Percentiles rank a stretch among this genome's conserved stretches.
Evolutionary conservation across 2,113 vertebrate genomes (phyloP).

Genomic region (Baryphthengus martii): DNA sequence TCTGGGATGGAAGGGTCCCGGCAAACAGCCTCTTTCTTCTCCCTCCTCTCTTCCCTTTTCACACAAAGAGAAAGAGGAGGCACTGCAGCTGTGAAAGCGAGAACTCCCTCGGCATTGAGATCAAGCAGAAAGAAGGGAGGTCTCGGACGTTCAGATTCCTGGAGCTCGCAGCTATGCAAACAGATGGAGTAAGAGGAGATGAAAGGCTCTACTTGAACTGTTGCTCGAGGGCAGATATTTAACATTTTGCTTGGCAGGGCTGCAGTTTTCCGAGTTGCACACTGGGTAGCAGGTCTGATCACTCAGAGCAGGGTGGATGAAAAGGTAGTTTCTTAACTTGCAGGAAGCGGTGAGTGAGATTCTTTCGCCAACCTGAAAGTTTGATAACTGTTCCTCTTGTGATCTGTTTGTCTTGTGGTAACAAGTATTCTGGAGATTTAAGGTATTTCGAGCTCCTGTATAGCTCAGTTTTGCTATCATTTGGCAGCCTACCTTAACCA

Average conservation of each 20-base stretch:
- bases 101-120: background rate
- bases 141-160: accelerated
- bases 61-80: background rate
- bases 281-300: background rate
- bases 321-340: background rate
- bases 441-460: background rate
- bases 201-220: background rate
- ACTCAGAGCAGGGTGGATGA: background rate
- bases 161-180: background rate
- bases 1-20: background rate
- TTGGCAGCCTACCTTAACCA: background rate
- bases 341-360: background rate
- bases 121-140: background rate
- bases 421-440: background rate
- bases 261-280: background rate
- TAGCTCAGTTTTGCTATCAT: background rate
- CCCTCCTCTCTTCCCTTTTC: background rate
- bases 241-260: background rate
- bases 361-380: background rate
- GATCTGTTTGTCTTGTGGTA: background rate
- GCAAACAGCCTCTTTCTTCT: background rate
- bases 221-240: background rate
- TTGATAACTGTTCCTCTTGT: background rate
- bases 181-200: background rate
- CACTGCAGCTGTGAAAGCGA: background rate